Percentiles rank a stretch among this genome's conserved stretches.
Evolutionary conservation across 2,113 vertebrate genomes (phyloP).

Genomic region (Rafetus swinhoei): DNA sequence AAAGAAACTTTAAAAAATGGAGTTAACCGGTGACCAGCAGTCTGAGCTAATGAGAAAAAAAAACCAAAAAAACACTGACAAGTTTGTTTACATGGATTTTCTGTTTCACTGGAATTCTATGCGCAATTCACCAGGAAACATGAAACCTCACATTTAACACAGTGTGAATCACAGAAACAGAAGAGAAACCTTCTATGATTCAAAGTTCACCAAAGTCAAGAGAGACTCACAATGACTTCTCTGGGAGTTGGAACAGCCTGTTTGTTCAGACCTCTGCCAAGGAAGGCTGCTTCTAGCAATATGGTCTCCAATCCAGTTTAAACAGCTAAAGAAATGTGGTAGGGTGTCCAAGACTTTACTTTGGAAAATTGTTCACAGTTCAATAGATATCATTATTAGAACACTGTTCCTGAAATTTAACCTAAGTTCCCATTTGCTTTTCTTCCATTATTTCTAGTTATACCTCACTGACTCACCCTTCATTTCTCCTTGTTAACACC

Average conservation of each 20-base stretch:
- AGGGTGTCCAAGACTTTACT: neutral
- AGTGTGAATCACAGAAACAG: neutral
- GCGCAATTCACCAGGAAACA: neutral
- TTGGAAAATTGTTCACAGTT: neutral
- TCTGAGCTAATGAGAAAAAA: constrained; percentile 17
- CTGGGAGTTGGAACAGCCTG: neutral
- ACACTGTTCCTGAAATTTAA: constrained; percentile 1
- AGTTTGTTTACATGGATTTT: neutral
- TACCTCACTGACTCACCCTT: neutral
- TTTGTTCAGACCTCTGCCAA: neutral
- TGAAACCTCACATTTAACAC: neutral
- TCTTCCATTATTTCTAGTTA: neutral
- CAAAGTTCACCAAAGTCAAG: neutral
- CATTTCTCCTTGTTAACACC: neutral
- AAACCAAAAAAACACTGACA: neutral
- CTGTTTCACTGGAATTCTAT: neutral
- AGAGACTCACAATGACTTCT: constrained; percentile 22
- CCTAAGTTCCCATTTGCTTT: neutral
- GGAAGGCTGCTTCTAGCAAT: constrained; percentile 19
- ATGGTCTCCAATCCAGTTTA: neutral
- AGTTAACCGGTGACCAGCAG: constrained; percentile 50
- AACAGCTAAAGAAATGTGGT: neutral
- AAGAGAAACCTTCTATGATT: neutral
- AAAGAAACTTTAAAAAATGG: neutral
- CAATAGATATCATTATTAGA: neutral